Percentiles rank a stretch among this genome's conserved stretches.
phyloP scores from a whole-genome alignment of 2,888 invertebrate genomes.

The Imbricaverruca yamaguchii region DNA sequence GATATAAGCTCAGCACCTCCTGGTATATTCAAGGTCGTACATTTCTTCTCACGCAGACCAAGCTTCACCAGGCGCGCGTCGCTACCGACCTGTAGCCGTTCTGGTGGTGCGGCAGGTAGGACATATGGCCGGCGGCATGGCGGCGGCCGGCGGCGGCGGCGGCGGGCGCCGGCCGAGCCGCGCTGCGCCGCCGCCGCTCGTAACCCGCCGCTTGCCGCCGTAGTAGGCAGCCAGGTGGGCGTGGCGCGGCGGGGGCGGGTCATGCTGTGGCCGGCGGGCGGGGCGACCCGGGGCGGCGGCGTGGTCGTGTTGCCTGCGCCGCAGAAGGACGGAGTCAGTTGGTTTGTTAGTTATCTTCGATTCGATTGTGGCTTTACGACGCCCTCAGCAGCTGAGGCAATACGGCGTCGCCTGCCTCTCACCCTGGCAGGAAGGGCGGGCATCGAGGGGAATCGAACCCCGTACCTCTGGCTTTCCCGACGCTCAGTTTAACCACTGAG shows the following conservation, averaged over 20 bases:
- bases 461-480: no score
- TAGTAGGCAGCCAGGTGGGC: slow-evolving; percentile 14
- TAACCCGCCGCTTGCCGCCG: not conserved
- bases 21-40: no score
- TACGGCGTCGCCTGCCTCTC: no score
- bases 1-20: no score
- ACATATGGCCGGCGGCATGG: slow-evolving; percentile 1
- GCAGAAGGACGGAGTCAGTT: no score
- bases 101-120: slow-evolving; percentile 3
- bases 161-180: not conserved
- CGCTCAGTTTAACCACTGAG: no score
- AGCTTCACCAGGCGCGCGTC: not conserved
- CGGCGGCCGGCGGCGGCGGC: not conserved
- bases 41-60: no score
- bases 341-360: no score
- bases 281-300: not conserved
- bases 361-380: no score
- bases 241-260: slow-evolving; percentile 4
- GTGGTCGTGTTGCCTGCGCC: slow-evolving; percentile 8
- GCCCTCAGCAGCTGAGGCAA: no score
- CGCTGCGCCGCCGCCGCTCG: slow-evolving; percentile 5
- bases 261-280: not conserved
- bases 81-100: not conserved
- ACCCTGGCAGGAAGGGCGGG: no score
- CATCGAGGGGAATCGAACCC: no score